phyloP scores from a whole-genome alignment of 2,113 vertebrate species.

The Bucco capensis region DNA sequence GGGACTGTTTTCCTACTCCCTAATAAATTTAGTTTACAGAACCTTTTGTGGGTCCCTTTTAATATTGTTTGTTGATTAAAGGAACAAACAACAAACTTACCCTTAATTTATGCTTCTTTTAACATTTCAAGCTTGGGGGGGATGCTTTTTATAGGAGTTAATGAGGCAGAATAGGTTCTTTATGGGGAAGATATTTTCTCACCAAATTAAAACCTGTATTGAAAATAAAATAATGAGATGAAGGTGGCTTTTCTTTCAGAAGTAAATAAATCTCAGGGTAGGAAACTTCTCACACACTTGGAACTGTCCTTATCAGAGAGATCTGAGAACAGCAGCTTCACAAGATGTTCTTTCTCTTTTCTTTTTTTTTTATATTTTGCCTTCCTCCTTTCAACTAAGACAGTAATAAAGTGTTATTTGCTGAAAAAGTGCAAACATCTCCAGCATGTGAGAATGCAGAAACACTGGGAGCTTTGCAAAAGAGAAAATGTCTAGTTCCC shows the following conservation, averaged over 20 bases:
- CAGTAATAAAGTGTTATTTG: slow-evolving; percentile 26
- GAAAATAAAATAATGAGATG: slow-evolving; percentile 57
- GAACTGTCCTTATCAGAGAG: slow-evolving; percentile 8
- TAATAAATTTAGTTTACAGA: slow-evolving; percentile 65
- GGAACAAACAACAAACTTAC: slow-evolving; percentile 52
- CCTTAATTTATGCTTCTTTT: slow-evolving; percentile 70
- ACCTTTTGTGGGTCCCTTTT: slow-evolving; percentile 45
- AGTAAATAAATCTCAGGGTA: slow-evolving; percentile 60
- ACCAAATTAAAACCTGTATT: slow-evolving; percentile 69
- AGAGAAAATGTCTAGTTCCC: neutral
- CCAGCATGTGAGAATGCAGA: rapidly evolving
- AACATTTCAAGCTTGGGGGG: slow-evolving; percentile 39
- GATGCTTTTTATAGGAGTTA: slow-evolving; percentile 61
- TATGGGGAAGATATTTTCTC: slow-evolving; percentile 69
- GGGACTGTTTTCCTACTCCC: neutral
- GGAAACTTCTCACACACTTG: slow-evolving; percentile 55
- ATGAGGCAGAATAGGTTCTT: slow-evolving; percentile 72
- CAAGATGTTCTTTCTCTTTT: neutral
- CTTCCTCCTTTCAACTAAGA: slow-evolving; percentile 33
- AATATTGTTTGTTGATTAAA: slow-evolving; percentile 69
- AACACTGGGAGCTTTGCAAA: neutral
- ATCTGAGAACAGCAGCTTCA: slow-evolving; percentile 16
- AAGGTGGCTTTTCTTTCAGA: slow-evolving; percentile 58
- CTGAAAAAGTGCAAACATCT: slow-evolving; percentile 12
- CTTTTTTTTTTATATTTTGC: neutral